Percentiles rank a stretch among this genome's conserved stretches.
phyloP scores from a whole-genome alignment of 2,797 vertebrate species.

The Enteromius fasciolatus region DNA sequence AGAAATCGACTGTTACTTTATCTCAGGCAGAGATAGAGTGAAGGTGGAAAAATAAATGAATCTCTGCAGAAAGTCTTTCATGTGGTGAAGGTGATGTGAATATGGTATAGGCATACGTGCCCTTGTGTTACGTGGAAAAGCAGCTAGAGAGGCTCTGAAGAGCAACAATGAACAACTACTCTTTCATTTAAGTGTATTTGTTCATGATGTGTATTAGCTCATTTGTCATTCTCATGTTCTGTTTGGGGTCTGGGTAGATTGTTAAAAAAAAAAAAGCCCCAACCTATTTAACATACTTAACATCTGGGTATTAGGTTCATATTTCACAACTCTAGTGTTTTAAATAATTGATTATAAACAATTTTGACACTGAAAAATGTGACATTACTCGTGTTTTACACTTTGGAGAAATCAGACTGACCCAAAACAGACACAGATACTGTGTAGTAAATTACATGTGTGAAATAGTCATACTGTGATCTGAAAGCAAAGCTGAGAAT shows the following conservation, averaged over 20 bases:
- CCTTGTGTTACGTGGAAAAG: slow-evolving; percentile 14
- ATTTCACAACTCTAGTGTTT: background rate
- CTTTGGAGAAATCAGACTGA: background rate
- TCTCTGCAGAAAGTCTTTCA: background rate
- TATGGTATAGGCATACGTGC: background rate
- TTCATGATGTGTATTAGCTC: background rate
- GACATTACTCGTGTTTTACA: background rate
- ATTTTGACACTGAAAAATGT: background rate
- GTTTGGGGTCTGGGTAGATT: background rate
- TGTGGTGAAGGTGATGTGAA: slow-evolving; percentile 1
- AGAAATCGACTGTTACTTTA: background rate
- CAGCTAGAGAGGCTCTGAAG: background rate
- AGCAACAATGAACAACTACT: background rate
- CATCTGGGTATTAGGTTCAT: background rate
- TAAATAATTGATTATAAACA: background rate
- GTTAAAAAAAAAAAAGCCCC: background rate
- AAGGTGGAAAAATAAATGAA: background rate
- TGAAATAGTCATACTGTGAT: background rate
- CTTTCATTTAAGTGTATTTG: background rate
- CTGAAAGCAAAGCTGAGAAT: background rate
- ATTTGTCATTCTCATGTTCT: background rate
- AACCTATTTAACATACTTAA: background rate
- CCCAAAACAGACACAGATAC: background rate
- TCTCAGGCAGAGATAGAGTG: background rate
- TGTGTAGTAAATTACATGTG: background rate